phyloP scores from a whole-genome alignment of 2,888 invertebrate genomes.

The Drosophila nigricruria region DNA sequence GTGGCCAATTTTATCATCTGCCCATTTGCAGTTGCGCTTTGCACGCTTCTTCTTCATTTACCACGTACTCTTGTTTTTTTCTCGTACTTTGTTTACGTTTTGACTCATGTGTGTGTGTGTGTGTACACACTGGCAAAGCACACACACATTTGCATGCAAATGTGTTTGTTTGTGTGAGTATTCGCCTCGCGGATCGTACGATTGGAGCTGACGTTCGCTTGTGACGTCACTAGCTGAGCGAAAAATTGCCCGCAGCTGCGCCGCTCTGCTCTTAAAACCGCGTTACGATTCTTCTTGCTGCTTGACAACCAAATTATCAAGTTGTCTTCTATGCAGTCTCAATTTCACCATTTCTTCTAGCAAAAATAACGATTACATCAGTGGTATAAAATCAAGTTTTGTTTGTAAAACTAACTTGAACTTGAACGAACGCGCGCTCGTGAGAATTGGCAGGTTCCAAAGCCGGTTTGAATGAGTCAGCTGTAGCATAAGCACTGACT shows the following conservation, averaged over 20 bases:
- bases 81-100: constrained; percentile 46
- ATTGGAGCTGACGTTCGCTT: constrained; percentile 19
- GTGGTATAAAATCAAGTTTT: constrained; percentile 33
- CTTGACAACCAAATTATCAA: constrained; percentile 43
- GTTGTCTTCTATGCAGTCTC: constrained; percentile 3
- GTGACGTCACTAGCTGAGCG: constrained; percentile 45
- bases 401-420: constrained; percentile 55
- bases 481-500: constrained; percentile 12
- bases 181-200: constrained; percentile 47
- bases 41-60: constrained; percentile 3
- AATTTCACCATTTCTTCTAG: constrained; percentile 34
- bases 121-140: constrained; percentile 21
- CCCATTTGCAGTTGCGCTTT: constrained; percentile 29
- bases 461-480: constrained; percentile 52
- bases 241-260: constrained; percentile 14
- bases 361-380: constrained; percentile 53
- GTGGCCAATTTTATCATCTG: constrained; percentile 19
- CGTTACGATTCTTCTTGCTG: constrained; percentile 12
- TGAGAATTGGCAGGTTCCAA: constrained; percentile 28
- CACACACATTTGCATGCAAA: background rate
- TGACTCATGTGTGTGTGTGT: constrained; percentile 19
- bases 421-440: constrained; percentile 26
- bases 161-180: background rate
- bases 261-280: constrained; percentile 16
- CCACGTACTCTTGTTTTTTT: constrained; percentile 19